Evolutionary conservation across 1,140 invertebrate species (phyloP).

Genomic region (Tyrophagus putrescentiae): DNA sequence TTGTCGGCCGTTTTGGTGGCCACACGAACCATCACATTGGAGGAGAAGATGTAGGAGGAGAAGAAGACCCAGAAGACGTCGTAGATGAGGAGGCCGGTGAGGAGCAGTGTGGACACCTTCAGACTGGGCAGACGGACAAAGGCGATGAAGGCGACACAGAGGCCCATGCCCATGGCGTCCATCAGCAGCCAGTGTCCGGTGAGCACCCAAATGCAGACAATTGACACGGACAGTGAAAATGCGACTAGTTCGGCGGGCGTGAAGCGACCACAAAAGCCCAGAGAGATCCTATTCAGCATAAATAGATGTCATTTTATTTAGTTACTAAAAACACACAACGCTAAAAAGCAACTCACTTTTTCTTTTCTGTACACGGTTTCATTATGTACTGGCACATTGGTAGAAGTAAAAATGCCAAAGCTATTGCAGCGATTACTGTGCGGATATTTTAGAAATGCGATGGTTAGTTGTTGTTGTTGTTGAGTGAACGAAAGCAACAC

Average conservation of each 20-base stretch:
- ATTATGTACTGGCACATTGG: conserved; percentile 95
- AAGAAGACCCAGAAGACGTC: conserved; percentile 56
- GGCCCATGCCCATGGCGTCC: conserved; percentile 92
- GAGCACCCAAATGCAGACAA: conserved; percentile 89
- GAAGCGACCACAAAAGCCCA: conserved; percentile 72
- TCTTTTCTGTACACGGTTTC: conserved; percentile 60
- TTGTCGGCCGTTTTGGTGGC: conserved; percentile 84
- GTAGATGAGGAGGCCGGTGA: conserved; percentile 67
- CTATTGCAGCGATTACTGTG: conserved; percentile 86
- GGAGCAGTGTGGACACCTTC: conserved; percentile 83
- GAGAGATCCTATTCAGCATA: conserved; percentile 53
- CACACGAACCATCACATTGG: conserved; percentile 92
- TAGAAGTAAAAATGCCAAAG: conserved; percentile 80
- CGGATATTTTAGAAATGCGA: conserved; percentile 29
- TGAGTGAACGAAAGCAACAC: conserved; percentile 25
- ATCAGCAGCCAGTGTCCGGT: conserved; percentile 94
- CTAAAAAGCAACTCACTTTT: conserved; percentile 29
- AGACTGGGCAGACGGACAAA: conserved; percentile 85
- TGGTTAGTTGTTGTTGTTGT: conserved; percentile 30
- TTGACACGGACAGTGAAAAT: conserved; percentile 74
- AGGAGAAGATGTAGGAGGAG: conserved; percentile 93
- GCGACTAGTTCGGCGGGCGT: conserved; percentile 83
- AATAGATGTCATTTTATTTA: conserved; percentile 5
- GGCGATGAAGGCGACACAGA: conserved; percentile 93
- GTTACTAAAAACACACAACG: too few relatives aligned